A percentile compares a stretch with the other conserved stretches of the same genome.
Conservation (phyloP, 2,888 invertebrate species). For the Lasioglossum zephyrum region DNA sequence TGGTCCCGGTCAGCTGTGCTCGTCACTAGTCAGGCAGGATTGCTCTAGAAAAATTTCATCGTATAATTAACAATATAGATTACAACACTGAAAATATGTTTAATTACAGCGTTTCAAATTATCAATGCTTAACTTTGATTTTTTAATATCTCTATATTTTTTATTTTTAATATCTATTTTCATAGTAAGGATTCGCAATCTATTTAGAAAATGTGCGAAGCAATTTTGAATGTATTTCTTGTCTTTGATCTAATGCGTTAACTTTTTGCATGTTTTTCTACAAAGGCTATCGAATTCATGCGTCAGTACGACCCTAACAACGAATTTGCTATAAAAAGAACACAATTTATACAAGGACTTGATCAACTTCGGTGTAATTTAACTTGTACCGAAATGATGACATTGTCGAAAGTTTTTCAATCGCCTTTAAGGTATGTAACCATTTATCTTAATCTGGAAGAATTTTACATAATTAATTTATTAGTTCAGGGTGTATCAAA, state of each 20-base stretch:
- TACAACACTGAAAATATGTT: neutral
- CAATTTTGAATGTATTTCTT: neutral
- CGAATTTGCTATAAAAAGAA: slow-evolving; percentile 87
- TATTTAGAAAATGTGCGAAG: neutral
- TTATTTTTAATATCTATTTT: neutral
- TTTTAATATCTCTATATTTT: neutral
- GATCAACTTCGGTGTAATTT: slow-evolving; percentile 88
- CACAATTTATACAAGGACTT: slow-evolving; percentile 90
- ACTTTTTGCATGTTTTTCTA: neutral
- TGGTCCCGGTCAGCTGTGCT: neutral
- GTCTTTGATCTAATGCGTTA: neutral
- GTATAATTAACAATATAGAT: neutral
- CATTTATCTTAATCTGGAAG: slow-evolving; percentile 3
- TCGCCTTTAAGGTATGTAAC: slow-evolving; percentile 70
- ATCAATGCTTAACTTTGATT: neutral
- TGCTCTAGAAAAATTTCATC: neutral
- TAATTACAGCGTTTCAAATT: neutral
- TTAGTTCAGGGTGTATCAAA: neutral
- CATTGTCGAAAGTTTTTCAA: slow-evolving; percentile 89
- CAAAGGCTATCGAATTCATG: slow-evolving; percentile 88
- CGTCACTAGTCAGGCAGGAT: no score
- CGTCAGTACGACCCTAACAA: slow-evolving; percentile 88
- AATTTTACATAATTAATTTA: neutral
- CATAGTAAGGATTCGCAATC: neutral
- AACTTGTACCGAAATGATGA: slow-evolving; percentile 88